Base-by-base conservation (phyloP, 1,140 invertebrate species). In the Eumaeus atala region DNA sequence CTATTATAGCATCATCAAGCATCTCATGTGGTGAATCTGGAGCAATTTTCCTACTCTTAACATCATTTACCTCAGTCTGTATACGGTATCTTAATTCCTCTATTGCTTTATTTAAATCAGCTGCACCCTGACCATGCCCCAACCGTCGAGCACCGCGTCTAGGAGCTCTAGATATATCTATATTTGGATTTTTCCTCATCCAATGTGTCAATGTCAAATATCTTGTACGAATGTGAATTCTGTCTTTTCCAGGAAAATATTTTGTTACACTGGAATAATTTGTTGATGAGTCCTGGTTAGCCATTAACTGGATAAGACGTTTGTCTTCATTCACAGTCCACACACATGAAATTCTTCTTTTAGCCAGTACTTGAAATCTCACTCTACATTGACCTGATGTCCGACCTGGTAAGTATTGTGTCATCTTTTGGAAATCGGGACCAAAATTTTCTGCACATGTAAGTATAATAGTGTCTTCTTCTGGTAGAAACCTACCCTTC, bases 371-470 rank as follows among this genome's bases (percentile, higher is more conserved):
- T 54, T 77, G 60, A 59, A 79, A 77, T 9, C 84, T 56, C 7
- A 67, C 62, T 34, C 78, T 54, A 18, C 83, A 64, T 49, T 87
- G 84, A 8, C 61, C 42, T 11, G 62, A 28, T 1, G 80, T 83
- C 0, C 84, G 67, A 0, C 82, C 78, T n/a, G 77, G 74, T 12
- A 87, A 37, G 51, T 62, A 83, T 37, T 69, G 61, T n/a, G 58
- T 48, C 56, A 84, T 76, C 58, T 64, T 77, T 38, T 63, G 74
- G 53, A 91, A 93, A 65, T 92, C 89, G 0, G 62, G 67, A 1
- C 92, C 92, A 78, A 90, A 92, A 57, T 90, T 89, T 9, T 87
- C 74, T 0, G 90, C 83, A 54, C 90, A 90, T n/a, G 90, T 82
- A 5, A 90, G 61, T 2, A 94, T 75, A 12, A 90, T 80, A 8